Evolutionary conservation across 2,888 invertebrate species (phyloP).

Genomic region (Blastobasis adustella): DNA sequence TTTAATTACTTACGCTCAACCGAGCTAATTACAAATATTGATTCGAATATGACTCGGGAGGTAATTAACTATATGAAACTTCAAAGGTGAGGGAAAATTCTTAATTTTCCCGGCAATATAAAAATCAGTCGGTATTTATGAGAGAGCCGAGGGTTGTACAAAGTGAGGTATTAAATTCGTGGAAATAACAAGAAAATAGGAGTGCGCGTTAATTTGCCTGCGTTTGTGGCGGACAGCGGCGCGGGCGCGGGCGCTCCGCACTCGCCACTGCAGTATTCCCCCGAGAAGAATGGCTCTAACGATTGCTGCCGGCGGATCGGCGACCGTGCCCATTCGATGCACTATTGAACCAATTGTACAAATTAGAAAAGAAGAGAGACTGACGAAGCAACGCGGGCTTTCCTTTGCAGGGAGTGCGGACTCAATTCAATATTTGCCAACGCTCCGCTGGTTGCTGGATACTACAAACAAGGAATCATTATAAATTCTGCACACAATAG

Average conservation of each 20-base stretch:
- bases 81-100: conserved; percentile 32
- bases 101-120: conserved; percentile 29
- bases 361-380: conserved; percentile 24
- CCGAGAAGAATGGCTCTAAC: conserved; percentile 33
- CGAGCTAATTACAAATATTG: conserved; percentile 2
- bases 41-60: conserved; percentile 23
- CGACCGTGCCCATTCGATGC: conserved; percentile 23
- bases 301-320: conserved; percentile 32
- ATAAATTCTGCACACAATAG: conserved; percentile 25
- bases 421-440: conserved; percentile 1
- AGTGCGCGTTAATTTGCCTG: conserved; percentile 36
- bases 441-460: conserved; percentile 5
- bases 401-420: background rate
- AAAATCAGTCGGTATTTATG: conserved; percentile 14
- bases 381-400: conserved; percentile 11
- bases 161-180: background rate
- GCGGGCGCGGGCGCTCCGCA: conserved; percentile 4
- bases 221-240: conserved; percentile 25
- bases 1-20: conserved; percentile 5
- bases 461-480: conserved; percentile 20
- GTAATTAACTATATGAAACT: conserved; percentile 37
- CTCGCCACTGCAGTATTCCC: conserved; percentile 21
- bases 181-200: conserved; percentile 20
- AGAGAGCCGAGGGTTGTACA: no score
- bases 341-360: conserved; percentile 28